A percentile compares a stretch with the other conserved stretches of the same genome.
These are phyloP conservation scores for Lasioglossum vierecki DNA, from an alignment of 2,888 invertebrate species.

Conservation along the genomic window DNA sequence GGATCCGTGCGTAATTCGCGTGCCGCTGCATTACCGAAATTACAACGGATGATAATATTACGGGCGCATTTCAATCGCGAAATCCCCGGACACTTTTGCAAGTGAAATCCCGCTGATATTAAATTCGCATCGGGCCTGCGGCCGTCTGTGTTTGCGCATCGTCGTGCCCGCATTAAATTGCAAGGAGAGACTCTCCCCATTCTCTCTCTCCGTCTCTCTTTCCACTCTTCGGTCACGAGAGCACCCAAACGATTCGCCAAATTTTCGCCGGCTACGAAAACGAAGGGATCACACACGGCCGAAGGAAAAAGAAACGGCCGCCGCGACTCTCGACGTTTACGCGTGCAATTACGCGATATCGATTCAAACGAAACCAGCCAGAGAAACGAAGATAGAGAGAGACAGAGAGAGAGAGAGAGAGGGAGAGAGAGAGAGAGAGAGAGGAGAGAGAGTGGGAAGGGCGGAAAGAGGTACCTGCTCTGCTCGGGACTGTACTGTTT, in stretches of 20 bases:
- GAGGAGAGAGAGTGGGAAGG: background rate
- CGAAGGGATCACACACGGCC: background rate
- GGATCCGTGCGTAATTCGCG: conserved; percentile 59
- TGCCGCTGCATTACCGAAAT: conserved; percentile 63
- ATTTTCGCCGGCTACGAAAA: background rate
- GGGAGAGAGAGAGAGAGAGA: conserved; percentile 1
- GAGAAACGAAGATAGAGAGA: background rate
- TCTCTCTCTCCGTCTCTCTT: background rate
- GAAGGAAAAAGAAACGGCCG: background rate
- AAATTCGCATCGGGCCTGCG: conserved; percentile 58
- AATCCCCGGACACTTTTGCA: conserved; percentile 68
- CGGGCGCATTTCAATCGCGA: conserved; percentile 65
- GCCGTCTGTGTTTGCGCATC: conserved; percentile 55
- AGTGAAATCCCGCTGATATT: conserved; percentile 64
- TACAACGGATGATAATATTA: conserved; percentile 67
- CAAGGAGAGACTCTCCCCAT: conserved; percentile 23
- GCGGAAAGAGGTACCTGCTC: background rate
- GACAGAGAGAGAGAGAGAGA: background rate
- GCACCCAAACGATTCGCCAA: background rate
- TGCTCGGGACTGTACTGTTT: conserved; percentile 43
- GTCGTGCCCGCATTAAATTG: conserved; percentile 53
- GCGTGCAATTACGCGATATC: conserved; percentile 40
- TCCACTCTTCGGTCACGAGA: background rate
- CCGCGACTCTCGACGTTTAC: conserved; percentile 27
- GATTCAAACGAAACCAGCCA: conserved; percentile 37